Evolutionary conservation across 2,113 vertebrate species (phyloP), one percentile per base, ranked within the genome.

Genomic region (Zapus hudsonius): DNA sequence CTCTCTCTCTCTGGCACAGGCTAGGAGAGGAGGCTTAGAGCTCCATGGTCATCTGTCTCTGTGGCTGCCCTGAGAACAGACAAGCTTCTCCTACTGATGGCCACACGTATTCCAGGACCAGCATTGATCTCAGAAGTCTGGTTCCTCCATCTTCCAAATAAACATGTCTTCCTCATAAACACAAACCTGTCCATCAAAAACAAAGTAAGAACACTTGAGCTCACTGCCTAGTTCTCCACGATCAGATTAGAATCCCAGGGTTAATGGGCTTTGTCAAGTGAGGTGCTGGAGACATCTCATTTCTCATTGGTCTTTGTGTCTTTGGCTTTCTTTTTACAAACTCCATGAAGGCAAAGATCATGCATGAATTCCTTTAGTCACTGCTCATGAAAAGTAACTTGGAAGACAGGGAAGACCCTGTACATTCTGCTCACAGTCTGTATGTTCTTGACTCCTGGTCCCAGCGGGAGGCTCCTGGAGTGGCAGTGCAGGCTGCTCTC

Each of bases 401-500:
- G 20, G 31, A 57, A 52, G 27, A 33, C 8, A 1, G 1, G 4
- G 25, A 36, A 64, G 44, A 73, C 20, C 29, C 64, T 67, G 33
- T 0, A 9, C 9, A 29, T 59, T 36, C 57, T 1, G 31, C 29
- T 22, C 42, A 8, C 11, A 44, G 66, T 33, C 47, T 20, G 59
- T 6, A n/a, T n/a, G n/a, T 55, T 84, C 84, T 36, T 3, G 44
- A 33, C 25, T n/a, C 22, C 1, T 17, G 36, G 44, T 44, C 31
- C 22, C 25, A 29, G 0, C 3, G 20, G 52, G 23, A 23, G 31
- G 69, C 17, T 40, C 6, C 42, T 23, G 40, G 38, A 16, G 52
- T 55, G 23, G 3, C 33, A 78, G 0, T 0, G 7, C 2, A 29
- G 19, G 6, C 13, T 44, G 10, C 2, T 3, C n/a, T 4, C 1